These are phyloP conservation scores for Catalaphyllia jardinei DNA, from an alignment of 64 coral and sea anemone genomes.

Conservation along the genomic window DNA sequence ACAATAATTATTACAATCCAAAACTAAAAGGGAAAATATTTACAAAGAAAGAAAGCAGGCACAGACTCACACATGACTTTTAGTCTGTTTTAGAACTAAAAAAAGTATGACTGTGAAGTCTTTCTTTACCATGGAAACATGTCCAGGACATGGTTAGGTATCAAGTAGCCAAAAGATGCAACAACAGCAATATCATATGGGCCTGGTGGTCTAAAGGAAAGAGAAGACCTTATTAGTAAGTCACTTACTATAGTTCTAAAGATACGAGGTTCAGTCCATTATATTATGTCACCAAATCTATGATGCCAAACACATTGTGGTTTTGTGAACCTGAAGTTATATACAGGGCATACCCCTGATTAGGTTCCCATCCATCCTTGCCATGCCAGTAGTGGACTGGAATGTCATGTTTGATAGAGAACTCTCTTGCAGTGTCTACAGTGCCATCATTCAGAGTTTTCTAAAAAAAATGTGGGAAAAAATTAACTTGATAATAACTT, in stretches of 20 bases:
- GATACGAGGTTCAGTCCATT: no score
- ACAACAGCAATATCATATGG: constrained; percentile 93
- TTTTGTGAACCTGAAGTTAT: background rate
- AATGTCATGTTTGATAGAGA: constrained; percentile 44
- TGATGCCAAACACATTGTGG: background rate
- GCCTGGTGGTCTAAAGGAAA: constrained; percentile 30
- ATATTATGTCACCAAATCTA: background rate
- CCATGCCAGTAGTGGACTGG: constrained; percentile 71
- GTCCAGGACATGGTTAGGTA: constrained; percentile 77
- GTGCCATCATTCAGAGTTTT: background rate
- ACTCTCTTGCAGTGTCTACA: constrained; percentile 64
- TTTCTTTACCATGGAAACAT: constrained; percentile 76
- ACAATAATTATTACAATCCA: no score
- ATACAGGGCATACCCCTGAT: constrained; percentile 25
- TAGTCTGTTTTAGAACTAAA: background rate
- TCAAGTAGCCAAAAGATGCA: constrained; percentile 95
- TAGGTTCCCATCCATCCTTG: constrained; percentile 55
- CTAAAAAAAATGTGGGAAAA: background rate
- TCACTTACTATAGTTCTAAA: no score
- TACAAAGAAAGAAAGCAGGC: no score
- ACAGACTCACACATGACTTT: no score
- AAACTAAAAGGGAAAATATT: no score
- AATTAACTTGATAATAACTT: background rate
- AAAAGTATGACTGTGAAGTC: background rate
- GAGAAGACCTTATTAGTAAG: background rate